Base-by-base conservation (phyloP, 1,140 invertebrate genomes). In the Drosophila pseudoananassae region DNA sequence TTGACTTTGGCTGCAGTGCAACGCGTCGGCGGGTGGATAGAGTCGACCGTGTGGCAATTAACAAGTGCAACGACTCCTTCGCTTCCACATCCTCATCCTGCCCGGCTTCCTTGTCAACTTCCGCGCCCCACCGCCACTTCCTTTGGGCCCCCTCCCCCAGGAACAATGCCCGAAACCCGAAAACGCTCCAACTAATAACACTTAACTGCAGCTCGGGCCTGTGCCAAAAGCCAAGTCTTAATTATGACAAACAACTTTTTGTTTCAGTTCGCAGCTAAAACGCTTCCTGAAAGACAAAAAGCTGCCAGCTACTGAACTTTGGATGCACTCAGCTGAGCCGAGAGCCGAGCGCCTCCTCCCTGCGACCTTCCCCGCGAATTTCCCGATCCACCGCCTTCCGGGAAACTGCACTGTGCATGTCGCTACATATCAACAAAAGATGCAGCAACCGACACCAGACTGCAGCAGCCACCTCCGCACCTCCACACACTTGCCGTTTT, bases 351-450 rank as follows among this genome's bases (percentile, higher is more conserved):
- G 20, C n/a, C 38, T 14, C 38, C 38, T 29, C 1, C 6, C 23
- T 6, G 9, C 10, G 29, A 29, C 9, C 27, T 25, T 33, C 45
- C 27, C 9, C 0, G 17, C 7, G 46, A 66, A 17, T 66, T 66
- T 66, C 17, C 63, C 59, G 4, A 17, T 20, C 17, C 43, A 46
- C 15, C 15, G 43, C 17, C 17, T 46, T 46, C 43, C 43, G 59
- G 63, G 64, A 66, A 66, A 66, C 59, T 66, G 63, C 63, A 64
- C 46, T 25, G 36, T 80, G 81, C 82, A 87, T 87, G 73, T 85
- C 69, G 78, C 83, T 61, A 81, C 72, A 84, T 87, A 77, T 78
- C 78, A 83, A 88, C 82, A 88, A 88, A 87, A 84, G 81, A 85
- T 87, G 81, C 82, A 84, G 77, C 58, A 43, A 54, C 38, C 50